These are phyloP conservation scores for Chalcis sispes DNA, from an alignment of 2,888 invertebrate species.

Conservation along the genomic window DNA sequence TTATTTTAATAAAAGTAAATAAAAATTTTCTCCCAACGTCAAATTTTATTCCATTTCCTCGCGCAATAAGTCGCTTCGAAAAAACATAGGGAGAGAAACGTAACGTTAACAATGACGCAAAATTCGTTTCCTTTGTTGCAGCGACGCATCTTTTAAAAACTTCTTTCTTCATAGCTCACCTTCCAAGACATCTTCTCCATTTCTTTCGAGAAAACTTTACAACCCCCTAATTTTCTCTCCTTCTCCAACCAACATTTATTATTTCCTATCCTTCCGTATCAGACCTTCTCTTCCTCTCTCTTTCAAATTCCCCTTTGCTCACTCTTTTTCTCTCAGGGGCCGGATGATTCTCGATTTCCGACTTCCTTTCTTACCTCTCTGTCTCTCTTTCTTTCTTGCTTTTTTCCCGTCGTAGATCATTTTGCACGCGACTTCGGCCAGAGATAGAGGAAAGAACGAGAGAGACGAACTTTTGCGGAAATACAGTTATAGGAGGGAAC, in stretches of 20 bases:
- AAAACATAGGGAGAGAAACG: too few relatives aligned
- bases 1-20: too few relatives aligned
- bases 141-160: neutral
- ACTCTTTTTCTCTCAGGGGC: neutral
- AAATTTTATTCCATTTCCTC: too few relatives aligned
- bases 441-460: slow-evolving; percentile 34
- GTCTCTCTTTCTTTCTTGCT: neutral
- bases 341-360: slow-evolving; percentile 48
- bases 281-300: slow-evolving; percentile 26
- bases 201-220: too few relatives aligned
- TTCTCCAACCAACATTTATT: slow-evolving; percentile 42
- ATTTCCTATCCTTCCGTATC: slow-evolving; percentile 39
- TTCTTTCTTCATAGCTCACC: neutral
- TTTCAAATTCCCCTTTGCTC: slow-evolving; percentile 17
- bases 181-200: neutral
- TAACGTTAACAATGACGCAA: too few relatives aligned
- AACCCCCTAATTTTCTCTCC: slow-evolving; percentile 7
- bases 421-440: slow-evolving; percentile 15
- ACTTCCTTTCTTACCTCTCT: slow-evolving; percentile 20
- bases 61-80: too few relatives aligned
- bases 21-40: too few relatives aligned
- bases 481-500: neutral
- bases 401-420: slow-evolving; percentile 35
- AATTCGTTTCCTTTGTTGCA: neutral
- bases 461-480: neutral